Evolutionary conservation across 1,140 invertebrate species (phyloP), one percentile per base, ranked within the genome.

Genomic region (Augochlora pura): DNA sequence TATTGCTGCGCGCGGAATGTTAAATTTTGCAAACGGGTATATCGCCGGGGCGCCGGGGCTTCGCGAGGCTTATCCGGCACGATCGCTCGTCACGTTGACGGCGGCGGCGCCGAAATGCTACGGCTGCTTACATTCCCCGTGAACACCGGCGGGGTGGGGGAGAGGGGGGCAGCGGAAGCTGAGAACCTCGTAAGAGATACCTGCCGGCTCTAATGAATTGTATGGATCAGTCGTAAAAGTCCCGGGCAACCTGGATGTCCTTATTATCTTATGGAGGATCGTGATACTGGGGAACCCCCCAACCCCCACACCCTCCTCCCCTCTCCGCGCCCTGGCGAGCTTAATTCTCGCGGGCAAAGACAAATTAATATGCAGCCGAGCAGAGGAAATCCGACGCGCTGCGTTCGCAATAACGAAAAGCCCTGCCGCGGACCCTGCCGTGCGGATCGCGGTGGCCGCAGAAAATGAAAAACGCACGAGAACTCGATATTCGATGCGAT

Each of bases 171-270:
- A n/a, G n/a, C 14, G 66, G 46, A 62, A 60, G 75, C 57, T 77
- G 67, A 16, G 39, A 42, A n/a, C 39, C 75, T 77, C 74, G 65
- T 70, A 77, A 52, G 67, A 77, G 75, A 77, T 77, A 77, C 67
- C 67, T 63, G 75, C 57, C n/a, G 67, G 75, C 18, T 71, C 42
- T 71, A 77, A 77, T 71, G 75, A 77, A 77, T 77, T 63, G 75
- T 77, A 77, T 71, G 75, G 75, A 77, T 77, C 67, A 63, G 67
- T 59, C 68, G 21, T 77, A 77, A 77, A 77, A 71, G 75, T 71
- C 27, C 46, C 75, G 21, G 57, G 49, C 49, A 8, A 39, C 57
- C 75, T 27, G 66, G 66, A 77, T 63, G 75, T 77, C 59, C 75
- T 71, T 63, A 77, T 77, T 77, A 77, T 77, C 75, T 38, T 63